A percentile compares a stretch with the other conserved stretches of the same genome.
Evolutionary conservation across 2,888 invertebrate species (phyloP).

Genomic region (Drosophila algonquin): DNA sequence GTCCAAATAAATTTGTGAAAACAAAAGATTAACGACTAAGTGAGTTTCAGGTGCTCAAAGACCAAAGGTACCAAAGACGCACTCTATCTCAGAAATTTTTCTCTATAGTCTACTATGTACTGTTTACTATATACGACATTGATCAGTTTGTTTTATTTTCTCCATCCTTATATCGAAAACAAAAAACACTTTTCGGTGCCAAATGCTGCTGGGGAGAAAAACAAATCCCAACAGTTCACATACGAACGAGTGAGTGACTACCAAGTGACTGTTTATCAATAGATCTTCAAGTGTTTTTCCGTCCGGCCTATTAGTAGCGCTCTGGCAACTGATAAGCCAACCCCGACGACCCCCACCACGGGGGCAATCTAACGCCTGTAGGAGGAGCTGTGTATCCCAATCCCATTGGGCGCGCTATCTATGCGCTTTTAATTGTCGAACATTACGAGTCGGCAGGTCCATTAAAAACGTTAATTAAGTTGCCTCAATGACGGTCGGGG

Average conservation of each 20-base stretch:
- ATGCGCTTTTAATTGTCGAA: slow-evolving; percentile 71
- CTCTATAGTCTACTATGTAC: slow-evolving; percentile 10
- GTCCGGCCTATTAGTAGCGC: slow-evolving; percentile 63
- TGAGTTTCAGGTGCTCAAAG: slow-evolving; percentile 59
- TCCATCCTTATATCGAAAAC: not conserved
- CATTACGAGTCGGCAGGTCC: slow-evolving; percentile 77
- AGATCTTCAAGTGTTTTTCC: slow-evolving; percentile 60
- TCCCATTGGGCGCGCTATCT: slow-evolving; percentile 8
- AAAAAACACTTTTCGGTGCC: slow-evolving; percentile 56
- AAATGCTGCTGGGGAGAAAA: slow-evolving; percentile 35
- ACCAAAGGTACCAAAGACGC: not conserved
- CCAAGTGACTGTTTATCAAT: slow-evolving; percentile 45
- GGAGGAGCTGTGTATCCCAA: not conserved
- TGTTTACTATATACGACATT: slow-evolving; percentile 47
- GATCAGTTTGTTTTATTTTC: not conserved
- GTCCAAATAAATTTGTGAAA: slow-evolving; percentile 67
- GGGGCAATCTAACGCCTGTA: slow-evolving; percentile 26
- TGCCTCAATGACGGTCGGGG: slow-evolving; percentile 60
- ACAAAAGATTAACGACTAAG: slow-evolving; percentile 53
- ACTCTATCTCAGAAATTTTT: slow-evolving; percentile 8
- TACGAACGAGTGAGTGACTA: not conserved
- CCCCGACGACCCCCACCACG: slow-evolving; percentile 4
- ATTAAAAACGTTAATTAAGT: slow-evolving; percentile 80
- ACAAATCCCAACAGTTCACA: slow-evolving; percentile 26
- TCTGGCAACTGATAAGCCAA: slow-evolving; percentile 69